phyloP scores from a whole-genome alignment of 2,888 invertebrate genomes.

The Ophraella communa region DNA sequence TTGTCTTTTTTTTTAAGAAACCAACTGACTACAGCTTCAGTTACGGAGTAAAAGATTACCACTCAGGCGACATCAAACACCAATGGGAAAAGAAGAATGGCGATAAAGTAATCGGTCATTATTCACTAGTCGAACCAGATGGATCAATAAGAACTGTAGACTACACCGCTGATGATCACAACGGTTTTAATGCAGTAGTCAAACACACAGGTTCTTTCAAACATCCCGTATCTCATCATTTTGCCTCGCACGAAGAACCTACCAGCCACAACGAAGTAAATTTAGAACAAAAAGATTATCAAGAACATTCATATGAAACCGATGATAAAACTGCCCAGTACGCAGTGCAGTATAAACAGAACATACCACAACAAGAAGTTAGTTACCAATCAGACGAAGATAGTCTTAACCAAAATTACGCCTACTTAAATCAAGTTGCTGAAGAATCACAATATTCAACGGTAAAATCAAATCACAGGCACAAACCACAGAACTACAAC shows the following conservation, averaged over 20 bases:
- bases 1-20: constrained; percentile 58
- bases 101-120: constrained; percentile 68
- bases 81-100: constrained; percentile 71
- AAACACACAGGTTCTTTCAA: constrained; percentile 63
- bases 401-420: constrained; percentile 29
- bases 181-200: constrained; percentile 66
- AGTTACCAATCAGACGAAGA: constrained; percentile 8
- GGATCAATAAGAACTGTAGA: constrained; percentile 68
- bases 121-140: constrained; percentile 73
- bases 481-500: constrained; percentile 8
- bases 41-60: constrained; percentile 67
- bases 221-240: constrained; percentile 46
- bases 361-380: constrained; percentile 7
- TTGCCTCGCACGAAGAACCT: constrained; percentile 23
- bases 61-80: constrained; percentile 68
- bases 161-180: constrained; percentile 66
- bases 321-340: constrained; percentile 28
- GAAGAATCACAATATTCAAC: constrained; percentile 38
- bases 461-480: constrained; percentile 21
- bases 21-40: constrained; percentile 68
- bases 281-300: constrained; percentile 35
- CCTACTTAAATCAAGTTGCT: constrained; percentile 33
- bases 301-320: constrained; percentile 20
- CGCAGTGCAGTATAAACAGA: constrained; percentile 7
- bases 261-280: constrained; percentile 45